Evolutionary conservation across 2,888 invertebrate genomes (phyloP).

Genomic region (Perdita meconis): DNA sequence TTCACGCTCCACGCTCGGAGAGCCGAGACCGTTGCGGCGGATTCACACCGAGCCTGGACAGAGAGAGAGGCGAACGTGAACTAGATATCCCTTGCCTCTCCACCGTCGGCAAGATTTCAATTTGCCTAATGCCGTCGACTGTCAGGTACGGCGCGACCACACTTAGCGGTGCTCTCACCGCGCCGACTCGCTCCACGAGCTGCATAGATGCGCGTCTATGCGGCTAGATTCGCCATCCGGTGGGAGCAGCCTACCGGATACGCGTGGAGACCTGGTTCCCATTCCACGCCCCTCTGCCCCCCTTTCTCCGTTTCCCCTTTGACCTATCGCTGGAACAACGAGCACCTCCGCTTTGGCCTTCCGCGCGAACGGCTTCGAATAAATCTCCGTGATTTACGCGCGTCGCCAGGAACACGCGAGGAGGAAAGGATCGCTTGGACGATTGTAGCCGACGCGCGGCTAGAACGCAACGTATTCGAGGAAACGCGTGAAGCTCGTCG

Average conservation of each 20-base stretch:
- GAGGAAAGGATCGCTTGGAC: background rate
- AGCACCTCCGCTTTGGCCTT: no score
- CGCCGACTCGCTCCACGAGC: slow-evolving; percentile 29
- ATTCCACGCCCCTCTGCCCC: slow-evolving; percentile 7
- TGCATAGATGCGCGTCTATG: slow-evolving; percentile 12
- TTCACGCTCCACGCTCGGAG: slow-evolving; percentile 51
- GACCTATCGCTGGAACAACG: background rate
- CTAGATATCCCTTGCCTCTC: slow-evolving; percentile 26
- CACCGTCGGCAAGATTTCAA: slow-evolving; percentile 59
- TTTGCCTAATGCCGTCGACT: slow-evolving; percentile 65
- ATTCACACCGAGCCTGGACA: slow-evolving; percentile 35
- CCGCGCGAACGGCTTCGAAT: background rate
- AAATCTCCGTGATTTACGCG: slow-evolving; percentile 1
- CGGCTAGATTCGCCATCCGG: slow-evolving; percentile 4
- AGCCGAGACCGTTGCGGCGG: slow-evolving; percentile 31
- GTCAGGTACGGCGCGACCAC: slow-evolving; percentile 51
- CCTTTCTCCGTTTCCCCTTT: background rate
- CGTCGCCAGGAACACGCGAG: background rate
- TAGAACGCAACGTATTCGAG: slow-evolving; percentile 1
- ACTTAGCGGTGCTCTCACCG: slow-evolving; percentile 50
- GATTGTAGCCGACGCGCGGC: slow-evolving; percentile 2
- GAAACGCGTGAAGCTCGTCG: slow-evolving; percentile 13
- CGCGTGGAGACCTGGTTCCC: slow-evolving; percentile 36
- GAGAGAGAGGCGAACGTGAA: slow-evolving; percentile 35
- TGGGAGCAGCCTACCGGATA: slow-evolving; percentile 39